Evolutionary conservation across 2,888 invertebrate genomes (phyloP).

Genomic region (Phania funesta): DNA sequence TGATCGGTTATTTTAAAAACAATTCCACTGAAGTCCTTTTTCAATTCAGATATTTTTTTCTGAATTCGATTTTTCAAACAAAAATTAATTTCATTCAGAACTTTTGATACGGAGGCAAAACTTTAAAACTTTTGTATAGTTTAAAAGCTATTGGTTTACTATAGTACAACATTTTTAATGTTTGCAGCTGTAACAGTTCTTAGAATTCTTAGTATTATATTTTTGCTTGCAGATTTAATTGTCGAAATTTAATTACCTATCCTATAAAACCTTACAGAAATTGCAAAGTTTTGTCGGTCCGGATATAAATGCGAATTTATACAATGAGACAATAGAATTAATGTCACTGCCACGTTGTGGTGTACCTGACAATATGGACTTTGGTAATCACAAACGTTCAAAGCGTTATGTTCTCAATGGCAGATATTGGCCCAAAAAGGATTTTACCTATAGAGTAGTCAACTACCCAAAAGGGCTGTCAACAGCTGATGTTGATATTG

Average conservation of each 20-base stretch:
- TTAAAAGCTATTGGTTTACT: too few relatives aligned
- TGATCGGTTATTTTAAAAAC: too few relatives aligned
- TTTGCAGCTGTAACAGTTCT: too few relatives aligned
- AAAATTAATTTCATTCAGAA: too few relatives aligned
- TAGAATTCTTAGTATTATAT: too few relatives aligned
- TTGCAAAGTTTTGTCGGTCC: conserved; percentile 94
- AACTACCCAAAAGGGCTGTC: conserved; percentile 90
- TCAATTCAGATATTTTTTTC: too few relatives aligned
- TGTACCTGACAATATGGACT: conserved; percentile 93
- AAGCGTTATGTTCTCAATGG: conserved; percentile 96
- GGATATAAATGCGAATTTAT: conserved; percentile 88
- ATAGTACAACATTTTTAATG: too few relatives aligned
- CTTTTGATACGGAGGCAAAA: too few relatives aligned
- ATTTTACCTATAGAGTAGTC: conserved; percentile 92
- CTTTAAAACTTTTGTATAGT: too few relatives aligned
- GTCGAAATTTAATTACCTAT: background rate
- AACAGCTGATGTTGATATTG: conserved; percentile 87
- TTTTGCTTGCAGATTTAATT: too few relatives aligned
- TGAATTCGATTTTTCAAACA: too few relatives aligned
- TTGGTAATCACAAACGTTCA: conserved; percentile 87
- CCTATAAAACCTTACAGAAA: background rate
- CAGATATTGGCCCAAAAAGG: conserved; percentile 96
- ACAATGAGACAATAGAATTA: conserved; percentile 84
- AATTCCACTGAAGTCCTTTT: too few relatives aligned
- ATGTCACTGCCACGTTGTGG: conserved; percentile 96